A percentile compares a stretch with the other conserved stretches of the same genome.
Evolutionary conservation across 2,797 vertebrate species (phyloP).

Genomic region (Brachyalestes nurse): DNA sequence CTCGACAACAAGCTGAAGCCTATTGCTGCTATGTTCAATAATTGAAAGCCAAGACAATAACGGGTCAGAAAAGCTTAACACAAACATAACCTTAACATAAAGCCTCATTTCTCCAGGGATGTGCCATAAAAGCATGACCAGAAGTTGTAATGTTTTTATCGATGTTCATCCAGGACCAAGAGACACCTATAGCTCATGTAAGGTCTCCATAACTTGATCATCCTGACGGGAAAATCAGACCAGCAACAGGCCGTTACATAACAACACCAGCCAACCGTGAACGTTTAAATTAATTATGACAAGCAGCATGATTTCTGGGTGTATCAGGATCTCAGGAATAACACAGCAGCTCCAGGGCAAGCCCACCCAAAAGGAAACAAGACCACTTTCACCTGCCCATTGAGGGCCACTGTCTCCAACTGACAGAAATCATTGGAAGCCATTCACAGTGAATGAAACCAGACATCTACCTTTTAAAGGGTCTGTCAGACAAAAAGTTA

Average conservation of each 20-base stretch:
- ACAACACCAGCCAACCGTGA: not conserved
- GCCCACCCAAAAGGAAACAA: not conserved
- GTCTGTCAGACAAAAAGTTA: too few species aligned
- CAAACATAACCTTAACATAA: too few species aligned
- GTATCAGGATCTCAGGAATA: not conserved
- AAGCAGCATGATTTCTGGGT: not conserved
- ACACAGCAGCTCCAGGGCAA: not conserved
- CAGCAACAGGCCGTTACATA: not conserved
- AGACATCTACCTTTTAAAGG: too few species aligned
- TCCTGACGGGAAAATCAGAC: not conserved
- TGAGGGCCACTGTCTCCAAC: too few species aligned
- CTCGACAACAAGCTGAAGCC: too few species aligned
- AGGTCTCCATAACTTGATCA: not conserved
- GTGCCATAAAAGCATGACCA: not conserved
- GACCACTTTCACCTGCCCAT: not conserved
- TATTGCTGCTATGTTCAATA: too few species aligned
- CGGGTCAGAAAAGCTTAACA: too few species aligned
- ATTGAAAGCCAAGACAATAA: too few species aligned
- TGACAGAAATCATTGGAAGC: too few species aligned
- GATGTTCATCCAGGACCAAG: too few species aligned
- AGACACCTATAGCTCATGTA: not conserved
- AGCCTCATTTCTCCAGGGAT: too few species aligned
- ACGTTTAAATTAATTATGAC: conserved; percentile 5
- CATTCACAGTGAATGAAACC: too few species aligned
- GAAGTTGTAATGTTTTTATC: not conserved